These are phyloP conservation scores for Cheirogaleus major DNA, from an alignment of 2,797 vertebrate genomes.

Conservation along the genomic window DNA sequence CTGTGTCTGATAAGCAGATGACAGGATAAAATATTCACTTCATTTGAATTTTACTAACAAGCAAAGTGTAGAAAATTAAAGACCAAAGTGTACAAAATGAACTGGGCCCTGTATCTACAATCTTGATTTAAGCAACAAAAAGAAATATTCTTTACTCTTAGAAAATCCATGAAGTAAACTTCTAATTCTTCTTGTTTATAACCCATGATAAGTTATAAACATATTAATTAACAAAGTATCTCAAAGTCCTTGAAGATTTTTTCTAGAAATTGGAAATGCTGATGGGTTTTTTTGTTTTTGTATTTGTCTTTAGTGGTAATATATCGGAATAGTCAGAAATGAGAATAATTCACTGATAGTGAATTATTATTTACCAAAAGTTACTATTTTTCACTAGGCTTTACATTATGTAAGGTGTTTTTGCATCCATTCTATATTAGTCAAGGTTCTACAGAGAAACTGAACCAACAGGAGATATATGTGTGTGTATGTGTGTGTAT, in stretches of 20 bases:
- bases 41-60: conserved; percentile 8
- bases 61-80: neutral
- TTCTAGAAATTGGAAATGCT: neutral
- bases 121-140: neutral
- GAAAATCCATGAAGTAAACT: neutral
- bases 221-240: conserved; percentile 20
- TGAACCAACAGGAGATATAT: neutral
- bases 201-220: neutral
- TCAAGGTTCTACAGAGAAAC: neutral
- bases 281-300: neutral
- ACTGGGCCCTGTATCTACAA: neutral
- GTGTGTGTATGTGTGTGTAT: no score
- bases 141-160: neutral
- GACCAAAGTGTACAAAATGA: neutral
- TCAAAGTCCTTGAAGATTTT: neutral
- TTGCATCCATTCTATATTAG: neutral
- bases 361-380: neutral
- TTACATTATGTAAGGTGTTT: neutral
- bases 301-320: neutral
- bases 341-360: neutral
- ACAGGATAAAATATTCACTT: conserved; percentile 37
- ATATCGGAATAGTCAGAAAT: neutral
- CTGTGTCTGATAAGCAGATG: conserved; percentile 54
- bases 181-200: conserved; percentile 9
- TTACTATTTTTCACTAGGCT: neutral